Evolutionary conservation across 2,888 invertebrate genomes (phyloP), one percentile per base, ranked within the genome.

Genomic region (Dicyrtomina minuta): DNA sequence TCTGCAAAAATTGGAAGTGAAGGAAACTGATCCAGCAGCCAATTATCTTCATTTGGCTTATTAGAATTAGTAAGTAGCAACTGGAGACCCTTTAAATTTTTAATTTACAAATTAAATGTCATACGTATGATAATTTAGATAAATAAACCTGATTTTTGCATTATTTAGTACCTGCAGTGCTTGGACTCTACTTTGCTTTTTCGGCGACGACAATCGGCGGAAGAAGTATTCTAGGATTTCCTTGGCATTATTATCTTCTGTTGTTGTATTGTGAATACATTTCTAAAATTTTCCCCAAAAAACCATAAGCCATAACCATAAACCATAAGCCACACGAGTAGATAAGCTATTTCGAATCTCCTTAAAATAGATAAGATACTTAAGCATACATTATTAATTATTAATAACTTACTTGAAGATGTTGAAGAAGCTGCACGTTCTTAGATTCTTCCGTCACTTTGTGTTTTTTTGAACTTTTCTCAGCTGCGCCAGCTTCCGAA

Each of bases 181-280:
- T 70, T 91, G 89, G 4, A 87, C 85, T 43, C 96, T 83, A 26
- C 91, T 90, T 53, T 87, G 85, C 51, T 89, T 88, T 78, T 92
- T 91, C 65, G 89, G 87, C 33, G 94, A 94, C 66, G 92, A 89
- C 17, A 96, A 85, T 27, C 95, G 84, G 77, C 92, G 86, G 79
- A 94, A 85, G 81, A 96, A 92, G 83, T 96, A 96, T 80, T 92
- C 92, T 66, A 96, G 84, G 60, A 94, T 90, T 79, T 96, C 95
- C 72, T 89, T 88, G 56, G 93, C 90, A 43, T 70, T 72, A 1
- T 66, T 59, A 24, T 74, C 73, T 44, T 75, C 75, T 12, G 56
- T 6, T 1, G 73, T 20, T 0, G 73, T 15, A 24, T 70, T 69
- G 33, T 75, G 78, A 26, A 77, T 66, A 6, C 70, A 67, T 59